phyloP scores from a whole-genome alignment of 1,140 invertebrate genomes.

The Drosophila watanabei region DNA sequence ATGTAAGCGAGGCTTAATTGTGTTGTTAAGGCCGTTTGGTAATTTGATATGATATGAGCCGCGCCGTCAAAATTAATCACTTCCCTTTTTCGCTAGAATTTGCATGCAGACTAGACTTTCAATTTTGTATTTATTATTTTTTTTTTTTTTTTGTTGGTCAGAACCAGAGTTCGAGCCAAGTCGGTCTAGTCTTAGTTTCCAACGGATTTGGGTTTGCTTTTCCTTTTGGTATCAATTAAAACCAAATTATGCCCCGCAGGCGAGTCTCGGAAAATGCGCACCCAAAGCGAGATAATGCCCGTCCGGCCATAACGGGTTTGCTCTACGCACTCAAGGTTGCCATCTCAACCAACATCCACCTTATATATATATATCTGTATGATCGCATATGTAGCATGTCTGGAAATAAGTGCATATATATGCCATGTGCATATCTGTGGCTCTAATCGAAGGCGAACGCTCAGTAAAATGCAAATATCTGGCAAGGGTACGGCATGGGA shows the following conservation, averaged over 20 bases:
- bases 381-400: neutral
- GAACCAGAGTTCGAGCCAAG: conserved; percentile 6
- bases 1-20: conserved; percentile 69
- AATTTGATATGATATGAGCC: conserved; percentile 62
- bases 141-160: neutral
- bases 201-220: conserved; percentile 10
- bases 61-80: conserved; percentile 67
- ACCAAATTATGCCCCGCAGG: conserved; percentile 67
- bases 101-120: conserved; percentile 57
- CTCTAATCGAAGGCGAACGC: conserved; percentile 25
- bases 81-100: conserved; percentile 75
- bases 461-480: conserved; percentile 34
- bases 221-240: conserved; percentile 66
- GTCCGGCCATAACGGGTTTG: conserved; percentile 70
- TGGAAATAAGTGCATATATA: conserved; percentile 10
- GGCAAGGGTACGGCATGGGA: neutral
- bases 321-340: conserved; percentile 64
- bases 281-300: conserved; percentile 54
- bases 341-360: conserved; percentile 7
- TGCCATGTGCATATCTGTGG: conserved; percentile 8
- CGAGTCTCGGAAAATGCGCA: conserved; percentile 62
- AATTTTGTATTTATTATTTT: neutral
- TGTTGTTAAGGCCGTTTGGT: conserved; percentile 70
- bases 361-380: neutral
- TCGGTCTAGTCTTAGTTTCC: conserved; percentile 17